phyloP scores from a whole-genome alignment of 1,140 invertebrate genomes.

The Anthonomus grandis region DNA sequence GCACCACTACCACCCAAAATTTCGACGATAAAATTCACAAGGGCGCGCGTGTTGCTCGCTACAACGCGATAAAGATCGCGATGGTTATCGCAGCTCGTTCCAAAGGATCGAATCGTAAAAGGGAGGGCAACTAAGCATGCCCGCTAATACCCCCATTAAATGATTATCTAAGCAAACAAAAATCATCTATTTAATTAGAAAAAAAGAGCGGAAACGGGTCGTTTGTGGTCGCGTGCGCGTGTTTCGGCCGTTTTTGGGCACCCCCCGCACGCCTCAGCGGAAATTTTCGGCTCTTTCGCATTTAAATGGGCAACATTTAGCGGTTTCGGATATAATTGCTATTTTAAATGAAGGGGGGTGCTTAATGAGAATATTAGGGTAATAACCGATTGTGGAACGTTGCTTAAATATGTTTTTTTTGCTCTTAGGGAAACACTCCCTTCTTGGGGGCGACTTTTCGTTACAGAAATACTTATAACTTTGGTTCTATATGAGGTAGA shows the following conservation, averaged over 20 bases:
- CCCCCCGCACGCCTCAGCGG: conserved; percentile 8
- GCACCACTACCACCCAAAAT: too few relatives aligned
- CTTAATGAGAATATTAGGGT: too few relatives aligned
- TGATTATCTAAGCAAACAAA: conserved; percentile 52
- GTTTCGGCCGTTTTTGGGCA: too few relatives aligned
- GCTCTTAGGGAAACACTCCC: too few relatives aligned
- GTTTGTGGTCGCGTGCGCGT: conserved; percentile 45
- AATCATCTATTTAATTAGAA: conserved; percentile 52
- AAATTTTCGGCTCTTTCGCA: conserved; percentile 37
- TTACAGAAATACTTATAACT: too few relatives aligned
- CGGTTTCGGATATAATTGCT: conserved; percentile 18
- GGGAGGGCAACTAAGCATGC: conserved; percentile 44
- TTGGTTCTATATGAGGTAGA: too few relatives aligned
- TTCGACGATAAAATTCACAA: conserved; percentile 23
- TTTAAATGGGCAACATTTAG: conserved; percentile 31
- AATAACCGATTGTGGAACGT: too few relatives aligned
- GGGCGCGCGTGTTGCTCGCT: conserved; percentile 37
- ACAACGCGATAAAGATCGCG: conserved; percentile 32
- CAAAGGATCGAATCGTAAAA: conserved; percentile 33
- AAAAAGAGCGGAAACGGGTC: conserved; percentile 45
- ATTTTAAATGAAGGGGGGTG: too few relatives aligned
- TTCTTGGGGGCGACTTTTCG: too few relatives aligned
- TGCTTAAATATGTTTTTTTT: too few relatives aligned
- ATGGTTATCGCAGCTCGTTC: too few relatives aligned
- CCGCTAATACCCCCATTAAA: conserved; percentile 47